Percentiles rank a stretch among this genome's conserved stretches.
Evolutionary conservation across 2,113 vertebrate genomes (phyloP).

Genomic region (Etheostoma cragini): DNA sequence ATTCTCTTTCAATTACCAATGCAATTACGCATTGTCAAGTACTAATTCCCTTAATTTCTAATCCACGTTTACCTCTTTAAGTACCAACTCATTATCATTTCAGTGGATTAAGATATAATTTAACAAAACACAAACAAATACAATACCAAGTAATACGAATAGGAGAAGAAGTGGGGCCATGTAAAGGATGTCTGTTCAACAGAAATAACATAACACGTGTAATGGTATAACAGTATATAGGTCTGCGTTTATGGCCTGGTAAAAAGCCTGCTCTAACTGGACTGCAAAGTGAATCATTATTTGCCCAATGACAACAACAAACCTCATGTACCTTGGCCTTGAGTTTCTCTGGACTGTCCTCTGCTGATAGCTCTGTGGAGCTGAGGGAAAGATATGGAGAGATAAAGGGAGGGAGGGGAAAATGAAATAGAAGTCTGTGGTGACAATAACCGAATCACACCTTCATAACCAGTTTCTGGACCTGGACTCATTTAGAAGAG

Average conservation of each 20-base stretch:
- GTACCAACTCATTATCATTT: slow-evolving; percentile 31
- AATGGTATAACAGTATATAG: neutral
- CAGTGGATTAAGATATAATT: slow-evolving; percentile 24
- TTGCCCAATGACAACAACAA: neutral
- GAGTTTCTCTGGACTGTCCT: slow-evolving; percentile 89
- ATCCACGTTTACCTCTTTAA: slow-evolving; percentile 24
- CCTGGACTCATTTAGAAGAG: neutral
- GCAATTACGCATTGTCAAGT: slow-evolving; percentile 19
- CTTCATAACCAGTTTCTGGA: neutral
- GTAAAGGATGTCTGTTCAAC: slow-evolving; percentile 81
- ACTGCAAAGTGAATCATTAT: slow-evolving; percentile 18
- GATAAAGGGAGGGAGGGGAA: neutral
- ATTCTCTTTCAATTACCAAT: slow-evolving; percentile 15
- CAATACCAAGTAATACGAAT: slow-evolving; percentile 83
- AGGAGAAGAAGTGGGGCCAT: slow-evolving; percentile 81
- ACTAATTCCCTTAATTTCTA: neutral
- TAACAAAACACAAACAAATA: slow-evolving; percentile 67
- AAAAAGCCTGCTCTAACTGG: neutral
- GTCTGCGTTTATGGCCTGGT: neutral
- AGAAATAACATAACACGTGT: slow-evolving; percentile 63
- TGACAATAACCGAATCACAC: neutral
- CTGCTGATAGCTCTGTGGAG: slow-evolving; percentile 86
- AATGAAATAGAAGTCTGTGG: slow-evolving; percentile 4
- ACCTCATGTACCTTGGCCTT: slow-evolving; percentile 87
- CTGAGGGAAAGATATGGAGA: slow-evolving; percentile 76